A percentile compares a stretch with the other conserved stretches of the same genome.
Conservation (phyloP, 2,797 vertebrate genomes). For the Semotilus atromaculatus region DNA sequence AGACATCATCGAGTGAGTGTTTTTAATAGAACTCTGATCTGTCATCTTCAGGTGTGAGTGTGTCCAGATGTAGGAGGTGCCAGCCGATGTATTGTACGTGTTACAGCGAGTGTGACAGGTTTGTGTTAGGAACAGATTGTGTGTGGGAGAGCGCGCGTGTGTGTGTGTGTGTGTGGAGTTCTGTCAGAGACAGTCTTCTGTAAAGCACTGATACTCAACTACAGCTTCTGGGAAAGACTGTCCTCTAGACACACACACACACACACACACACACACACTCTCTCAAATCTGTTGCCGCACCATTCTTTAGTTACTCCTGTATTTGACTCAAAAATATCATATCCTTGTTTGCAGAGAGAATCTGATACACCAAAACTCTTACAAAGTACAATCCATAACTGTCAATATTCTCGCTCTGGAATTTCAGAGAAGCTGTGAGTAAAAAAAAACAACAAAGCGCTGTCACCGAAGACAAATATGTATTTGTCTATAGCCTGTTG, state of each 20-base stretch:
- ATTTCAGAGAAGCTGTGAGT: neutral
- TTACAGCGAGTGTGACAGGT: slow-evolving; percentile 25
- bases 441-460: neutral
- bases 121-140: slow-evolving; percentile 31
- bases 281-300: slow-evolving; percentile 27
- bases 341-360: slow-evolving; percentile 11
- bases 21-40: slow-evolving; percentile 32
- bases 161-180: slow-evolving; percentile 53
- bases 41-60: slow-evolving; percentile 31
- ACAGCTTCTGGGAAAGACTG: slow-evolving; percentile 20
- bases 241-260: slow-evolving; percentile 9
- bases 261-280: slow-evolving; percentile 44
- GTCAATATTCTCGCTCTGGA: neutral
- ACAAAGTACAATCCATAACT: slow-evolving; percentile 29
- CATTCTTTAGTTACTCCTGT: neutral
- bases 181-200: slow-evolving; percentile 60
- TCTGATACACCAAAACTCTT: slow-evolving; percentile 28
- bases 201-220: slow-evolving; percentile 46
- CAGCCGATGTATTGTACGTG: slow-evolving; percentile 31
- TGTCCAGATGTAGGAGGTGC: slow-evolving; percentile 8
- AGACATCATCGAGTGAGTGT: slow-evolving; percentile 28
- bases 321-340: slow-evolving; percentile 23
- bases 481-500: slow-evolving; percentile 5
- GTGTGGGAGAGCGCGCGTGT: slow-evolving; percentile 41
- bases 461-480: slow-evolving; percentile 11